phyloP scores from a whole-genome alignment of 2,113 vertebrate genomes.

The Vulpes vulpes region DNA sequence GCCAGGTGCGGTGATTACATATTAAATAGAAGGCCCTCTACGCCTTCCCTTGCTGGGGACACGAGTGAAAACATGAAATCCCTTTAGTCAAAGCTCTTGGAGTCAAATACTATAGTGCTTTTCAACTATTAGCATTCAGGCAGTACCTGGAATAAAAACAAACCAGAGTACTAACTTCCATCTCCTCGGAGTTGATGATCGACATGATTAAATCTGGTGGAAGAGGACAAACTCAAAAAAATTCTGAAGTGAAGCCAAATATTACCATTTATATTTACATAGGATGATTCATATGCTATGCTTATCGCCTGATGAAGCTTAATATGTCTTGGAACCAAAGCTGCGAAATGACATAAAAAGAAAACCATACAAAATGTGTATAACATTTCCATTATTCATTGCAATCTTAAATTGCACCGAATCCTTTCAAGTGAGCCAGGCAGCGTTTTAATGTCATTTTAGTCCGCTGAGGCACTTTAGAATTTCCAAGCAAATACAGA shows the following conservation, averaged over 20 bases:
- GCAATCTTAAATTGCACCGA: not conserved
- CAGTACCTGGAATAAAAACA: not conserved
- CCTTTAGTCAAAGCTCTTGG: constrained; percentile 53
- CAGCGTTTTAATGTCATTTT: not conserved
- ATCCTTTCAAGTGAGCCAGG: not conserved
- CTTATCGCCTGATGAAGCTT: not conserved
- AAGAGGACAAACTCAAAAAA: not conserved
- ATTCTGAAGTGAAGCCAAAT: not conserved
- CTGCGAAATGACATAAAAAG: not conserved
- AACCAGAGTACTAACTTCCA: not conserved
- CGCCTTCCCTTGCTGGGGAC: constrained; percentile 43
- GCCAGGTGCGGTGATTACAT: constrained; percentile 48
- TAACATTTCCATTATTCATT: not conserved
- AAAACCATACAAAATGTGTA: not conserved
- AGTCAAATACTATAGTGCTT: constrained; percentile 12
- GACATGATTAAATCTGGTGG: not conserved
- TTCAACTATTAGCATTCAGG: not conserved
- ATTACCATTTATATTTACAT: not conserved
- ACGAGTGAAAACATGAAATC: not conserved
- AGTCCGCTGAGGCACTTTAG: not conserved
- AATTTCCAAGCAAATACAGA: constrained; percentile 37
- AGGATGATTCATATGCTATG: not conserved
- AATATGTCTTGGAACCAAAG: not conserved
- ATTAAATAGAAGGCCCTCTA: constrained; percentile 9
- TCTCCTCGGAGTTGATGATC: not conserved